A percentile compares a stretch with the other conserved stretches of the same genome.
Evolutionary conservation across 1,140 invertebrate genomes (phyloP).

Genomic region (Pemphigus obesinymphae): DNA sequence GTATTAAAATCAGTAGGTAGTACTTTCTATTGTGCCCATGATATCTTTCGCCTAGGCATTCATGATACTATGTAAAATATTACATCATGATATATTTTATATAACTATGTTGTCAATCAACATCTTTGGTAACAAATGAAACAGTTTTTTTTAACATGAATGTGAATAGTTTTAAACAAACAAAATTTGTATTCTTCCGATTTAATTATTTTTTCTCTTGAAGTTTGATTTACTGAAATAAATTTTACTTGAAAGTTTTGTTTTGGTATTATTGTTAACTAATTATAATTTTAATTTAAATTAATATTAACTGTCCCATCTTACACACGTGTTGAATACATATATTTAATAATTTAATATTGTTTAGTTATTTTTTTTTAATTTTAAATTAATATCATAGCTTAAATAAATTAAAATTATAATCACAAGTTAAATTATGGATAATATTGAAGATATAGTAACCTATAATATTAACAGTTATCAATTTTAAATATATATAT

Average conservation of each 20-base stretch:
- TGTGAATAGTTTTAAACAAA: conserved; percentile 11
- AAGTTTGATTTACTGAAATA: neutral
- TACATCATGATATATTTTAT: neutral
- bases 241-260: neutral
- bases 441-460: neutral
- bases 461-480: neutral
- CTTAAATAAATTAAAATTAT: neutral
- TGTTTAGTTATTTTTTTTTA: neutral
- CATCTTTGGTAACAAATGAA: neutral
- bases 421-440: neutral
- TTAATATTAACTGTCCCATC: neutral
- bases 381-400: neutral
- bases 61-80: conserved; percentile 68
- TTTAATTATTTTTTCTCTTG: neutral
- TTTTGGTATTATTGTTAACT: conserved; percentile 24
- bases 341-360: neutral
- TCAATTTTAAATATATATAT: too few species aligned
- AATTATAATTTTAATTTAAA: conserved; percentile 21
- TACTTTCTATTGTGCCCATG: conserved; percentile 85
- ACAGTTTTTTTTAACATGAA: neutral
- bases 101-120: conserved; percentile 3
- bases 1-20: conserved; percentile 77
- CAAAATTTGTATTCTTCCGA: neutral
- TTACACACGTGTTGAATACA: neutral
- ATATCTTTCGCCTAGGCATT: conserved; percentile 86